These are phyloP conservation scores for Pseudochaenichthys georgianus DNA, from an alignment of 2,797 vertebrate species.

Conservation along the genomic window DNA sequence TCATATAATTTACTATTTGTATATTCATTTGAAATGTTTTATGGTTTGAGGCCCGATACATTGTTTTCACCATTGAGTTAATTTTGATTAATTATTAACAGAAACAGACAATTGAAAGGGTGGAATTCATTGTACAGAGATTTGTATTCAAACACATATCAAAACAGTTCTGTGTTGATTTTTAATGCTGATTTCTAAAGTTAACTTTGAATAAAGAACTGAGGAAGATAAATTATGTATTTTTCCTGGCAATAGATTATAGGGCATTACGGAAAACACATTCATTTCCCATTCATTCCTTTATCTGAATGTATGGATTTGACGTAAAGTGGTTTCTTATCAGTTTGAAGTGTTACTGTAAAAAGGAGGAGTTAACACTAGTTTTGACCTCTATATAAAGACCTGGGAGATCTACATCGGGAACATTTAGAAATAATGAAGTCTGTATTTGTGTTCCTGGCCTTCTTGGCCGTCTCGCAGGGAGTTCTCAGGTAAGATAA, in stretches of 20 bases:
- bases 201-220: constrained; percentile 1
- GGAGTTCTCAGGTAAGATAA: constrained; percentile 29
- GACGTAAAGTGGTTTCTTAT: constrained; percentile 41
- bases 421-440: constrained; percentile 37
- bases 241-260: neutral
- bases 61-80: neutral
- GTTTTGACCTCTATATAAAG: constrained; percentile 11
- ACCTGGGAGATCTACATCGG: neutral
- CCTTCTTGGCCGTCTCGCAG: constrained; percentile 9
- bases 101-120: neutral
- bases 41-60: neutral
- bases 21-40: neutral
- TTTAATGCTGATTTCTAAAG: constrained; percentile 7
- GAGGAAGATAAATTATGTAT: neutral
- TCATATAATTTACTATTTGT: neutral
- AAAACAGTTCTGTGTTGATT: neutral
- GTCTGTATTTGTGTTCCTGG: constrained; percentile 23
- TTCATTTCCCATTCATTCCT: constrained; percentile 1
- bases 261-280: neutral
- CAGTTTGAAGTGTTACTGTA: neutral
- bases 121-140: neutral
- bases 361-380: constrained; percentile 9
- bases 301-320: constrained; percentile 22
- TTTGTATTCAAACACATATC: neutral
- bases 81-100: neutral